A percentile compares a stretch with the other conserved stretches of the same genome.
phyloP scores from a whole-genome alignment of 2,888 invertebrate species.

The Gastrophysa polygoni region DNA sequence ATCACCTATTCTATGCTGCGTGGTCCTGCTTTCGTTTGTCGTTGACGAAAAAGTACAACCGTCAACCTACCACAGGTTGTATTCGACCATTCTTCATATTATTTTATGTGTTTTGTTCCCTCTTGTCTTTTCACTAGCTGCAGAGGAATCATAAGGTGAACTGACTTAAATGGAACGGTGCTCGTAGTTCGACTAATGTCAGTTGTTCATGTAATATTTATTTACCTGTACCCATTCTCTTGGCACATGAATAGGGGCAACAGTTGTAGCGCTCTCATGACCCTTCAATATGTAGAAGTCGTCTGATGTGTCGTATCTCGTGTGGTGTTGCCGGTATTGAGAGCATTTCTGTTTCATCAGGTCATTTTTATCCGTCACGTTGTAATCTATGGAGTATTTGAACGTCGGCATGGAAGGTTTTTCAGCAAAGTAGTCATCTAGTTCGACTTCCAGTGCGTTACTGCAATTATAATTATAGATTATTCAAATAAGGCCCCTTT shows the following conservation, averaged over 20 bases:
- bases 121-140: too few species aligned
- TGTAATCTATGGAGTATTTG: constrained; percentile 47
- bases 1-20: too few species aligned
- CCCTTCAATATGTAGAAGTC: constrained; percentile 41
- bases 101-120: too few species aligned
- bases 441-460: constrained; percentile 41
- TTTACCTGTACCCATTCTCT: constrained; percentile 24
- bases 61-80: too few species aligned
- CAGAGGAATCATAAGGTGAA: too few species aligned
- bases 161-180: too few species aligned
- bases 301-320: constrained; percentile 23
- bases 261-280: constrained; percentile 28
- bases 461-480: constrained; percentile 33
- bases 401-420: constrained; percentile 46
- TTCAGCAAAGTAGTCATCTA: constrained; percentile 42
- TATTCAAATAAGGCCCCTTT: background rate
- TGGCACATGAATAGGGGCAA: constrained; percentile 13
- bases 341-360: constrained; percentile 37
- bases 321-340: constrained; percentile 29
- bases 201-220: too few species aligned
- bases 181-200: too few species aligned
- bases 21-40: too few species aligned
- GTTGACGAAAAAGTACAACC: too few species aligned
- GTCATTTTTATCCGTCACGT: constrained; percentile 38
- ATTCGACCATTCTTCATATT: too few species aligned